These are phyloP conservation scores for Caenorhabditis briggsae DNA, from an alignment of 1,140 invertebrate species.

Conservation along the genomic window DNA sequence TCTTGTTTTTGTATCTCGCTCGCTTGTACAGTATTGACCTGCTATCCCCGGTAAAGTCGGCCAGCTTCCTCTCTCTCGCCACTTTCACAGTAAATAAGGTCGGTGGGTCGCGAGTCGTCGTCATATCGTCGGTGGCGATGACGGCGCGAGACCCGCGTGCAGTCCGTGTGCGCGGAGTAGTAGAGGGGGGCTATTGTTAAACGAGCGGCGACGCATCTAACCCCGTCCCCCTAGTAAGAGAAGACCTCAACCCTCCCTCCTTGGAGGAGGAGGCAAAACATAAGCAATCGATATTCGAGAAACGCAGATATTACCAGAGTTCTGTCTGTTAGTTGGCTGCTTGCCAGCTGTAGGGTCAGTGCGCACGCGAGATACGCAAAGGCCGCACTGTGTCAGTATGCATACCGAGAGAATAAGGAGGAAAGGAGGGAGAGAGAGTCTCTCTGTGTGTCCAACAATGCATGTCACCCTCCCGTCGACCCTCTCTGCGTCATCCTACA, in stretches of 20 bases:
- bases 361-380: constrained; percentile 38
- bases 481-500: constrained; percentile 28
- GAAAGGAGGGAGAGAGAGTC: constrained; percentile 2
- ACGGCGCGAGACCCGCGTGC: constrained; percentile 47
- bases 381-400: constrained; percentile 48
- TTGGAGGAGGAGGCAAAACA: constrained; percentile 15
- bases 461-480: constrained; percentile 35
- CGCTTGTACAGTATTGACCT: constrained; percentile 45
- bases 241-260: constrained; percentile 34
- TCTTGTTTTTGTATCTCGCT: neutral
- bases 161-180: constrained; percentile 21
- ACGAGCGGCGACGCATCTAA: constrained; percentile 38
- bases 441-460: constrained; percentile 54
- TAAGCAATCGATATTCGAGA: constrained; percentile 51
- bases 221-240: constrained; percentile 2
- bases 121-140: neutral
- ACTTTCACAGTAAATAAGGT: constrained; percentile 53
- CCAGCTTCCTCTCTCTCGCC: constrained; percentile 35
- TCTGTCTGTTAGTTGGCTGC: constrained; percentile 52
- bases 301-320: constrained; percentile 55
- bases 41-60: constrained; percentile 41
- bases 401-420: constrained; percentile 19
- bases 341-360: constrained; percentile 54
- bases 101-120: constrained; percentile 7
- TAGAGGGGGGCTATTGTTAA: constrained; percentile 38